A percentile compares a stretch with the other conserved stretches of the same genome.
phyloP scores from a whole-genome alignment of 2,888 invertebrate species.

The Meghimatium bilineatum region DNA sequence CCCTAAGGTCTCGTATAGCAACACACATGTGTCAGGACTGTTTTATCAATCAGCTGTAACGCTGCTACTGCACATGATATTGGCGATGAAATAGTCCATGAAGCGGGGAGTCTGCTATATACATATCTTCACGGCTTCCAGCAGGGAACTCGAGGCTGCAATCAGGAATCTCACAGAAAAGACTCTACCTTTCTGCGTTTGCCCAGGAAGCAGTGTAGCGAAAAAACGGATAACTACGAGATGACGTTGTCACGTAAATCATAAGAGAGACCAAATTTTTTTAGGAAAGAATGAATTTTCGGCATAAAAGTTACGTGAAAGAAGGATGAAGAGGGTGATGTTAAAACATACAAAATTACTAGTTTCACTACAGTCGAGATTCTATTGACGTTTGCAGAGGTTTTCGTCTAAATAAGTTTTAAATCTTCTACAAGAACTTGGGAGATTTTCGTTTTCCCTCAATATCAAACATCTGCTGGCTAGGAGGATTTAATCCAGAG shows the following conservation, averaged over 20 bases:
- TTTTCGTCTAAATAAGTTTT: too few species aligned
- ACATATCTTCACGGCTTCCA: constrained; percentile 9
- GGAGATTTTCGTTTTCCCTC: too few species aligned
- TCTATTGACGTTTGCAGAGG: too few species aligned
- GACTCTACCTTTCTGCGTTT: constrained; percentile 1
- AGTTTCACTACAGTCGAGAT: too few species aligned
- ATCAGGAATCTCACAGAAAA: not conserved
- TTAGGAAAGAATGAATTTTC: too few species aligned
- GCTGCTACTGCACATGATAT: constrained; percentile 16
- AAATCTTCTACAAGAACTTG: too few species aligned
- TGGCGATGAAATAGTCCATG: constrained; percentile 40
- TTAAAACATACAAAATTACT: too few species aligned
- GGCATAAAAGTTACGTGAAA: too few species aligned
- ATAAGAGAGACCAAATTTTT: not conserved
- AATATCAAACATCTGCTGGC: too few species aligned
- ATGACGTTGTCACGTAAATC: not conserved
- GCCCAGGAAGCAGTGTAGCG: not conserved
- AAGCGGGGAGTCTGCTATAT: constrained; percentile 11
- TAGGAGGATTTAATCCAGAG: too few species aligned
- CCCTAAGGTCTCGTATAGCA: constrained; percentile 18
- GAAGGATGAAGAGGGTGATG: too few species aligned
- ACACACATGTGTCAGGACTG: constrained; percentile 28
- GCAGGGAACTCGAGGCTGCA: not conserved
- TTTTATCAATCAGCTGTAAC: constrained; percentile 5
- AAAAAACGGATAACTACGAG: not conserved